Evolutionary conservation across 1,140 invertebrate species (phyloP).

Genomic region (Aphelinus atriplicis): DNA sequence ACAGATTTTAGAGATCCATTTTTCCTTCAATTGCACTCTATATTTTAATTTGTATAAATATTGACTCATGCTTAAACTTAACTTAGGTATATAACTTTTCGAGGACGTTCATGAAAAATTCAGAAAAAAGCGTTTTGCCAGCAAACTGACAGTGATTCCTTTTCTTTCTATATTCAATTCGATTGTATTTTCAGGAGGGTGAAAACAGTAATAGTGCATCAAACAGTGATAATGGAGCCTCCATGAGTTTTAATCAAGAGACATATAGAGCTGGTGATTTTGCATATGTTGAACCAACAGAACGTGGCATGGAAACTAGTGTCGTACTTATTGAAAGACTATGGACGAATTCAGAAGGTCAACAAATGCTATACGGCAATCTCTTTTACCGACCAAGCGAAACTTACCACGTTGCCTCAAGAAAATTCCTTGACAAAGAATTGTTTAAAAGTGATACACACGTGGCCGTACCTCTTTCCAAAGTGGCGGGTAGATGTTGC

Average conservation of each 20-base stretch:
- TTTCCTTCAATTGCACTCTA: no score
- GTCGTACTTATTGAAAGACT: conserved; percentile 90
- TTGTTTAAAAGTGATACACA: conserved; percentile 94
- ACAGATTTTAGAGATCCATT: no score
- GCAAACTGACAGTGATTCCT: no score
- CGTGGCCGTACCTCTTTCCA: conserved; percentile 83
- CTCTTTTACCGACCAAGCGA: conserved; percentile 80
- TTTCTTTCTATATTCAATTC: no score
- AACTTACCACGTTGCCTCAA: conserved; percentile 93
- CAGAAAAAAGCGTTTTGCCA: no score
- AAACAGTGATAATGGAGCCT: conserved; percentile 59
- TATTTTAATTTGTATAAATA: no score
- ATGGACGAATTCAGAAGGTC: conserved; percentile 84
- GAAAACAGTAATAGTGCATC: conserved; percentile 49
- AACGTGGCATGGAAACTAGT: conserved; percentile 82
- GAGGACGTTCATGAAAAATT: no score
- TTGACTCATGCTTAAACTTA: no score
- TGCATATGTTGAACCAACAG: conserved; percentile 85
- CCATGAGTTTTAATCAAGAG: conserved; percentile 77
- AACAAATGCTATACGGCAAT: conserved; percentile 90
- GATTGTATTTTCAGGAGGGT: conserved; percentile 48
- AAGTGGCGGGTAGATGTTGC: conserved; percentile 91
- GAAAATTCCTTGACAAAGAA: conserved; percentile 96
- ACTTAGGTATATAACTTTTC: no score
- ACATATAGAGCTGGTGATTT: conserved; percentile 87